A percentile compares a stretch with the other conserved stretches of the same genome.
These are phyloP conservation scores for Meloidogyne floridensis DNA, from an alignment of 1,140 invertebrate species.

Conservation along the genomic window DNA sequence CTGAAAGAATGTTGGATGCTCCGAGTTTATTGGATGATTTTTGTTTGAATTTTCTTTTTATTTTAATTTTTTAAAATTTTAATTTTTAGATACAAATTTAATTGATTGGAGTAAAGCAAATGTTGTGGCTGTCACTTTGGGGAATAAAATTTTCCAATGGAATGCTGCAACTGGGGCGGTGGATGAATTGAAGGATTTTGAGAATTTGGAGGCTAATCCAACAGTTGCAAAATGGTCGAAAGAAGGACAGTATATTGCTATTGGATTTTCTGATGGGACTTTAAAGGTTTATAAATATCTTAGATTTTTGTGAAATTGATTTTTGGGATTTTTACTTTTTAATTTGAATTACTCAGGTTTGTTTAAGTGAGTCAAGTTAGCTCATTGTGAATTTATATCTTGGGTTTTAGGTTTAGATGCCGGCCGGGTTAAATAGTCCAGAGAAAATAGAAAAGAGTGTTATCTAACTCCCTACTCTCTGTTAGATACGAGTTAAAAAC, in stretches of 20 bases:
- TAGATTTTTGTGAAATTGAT: not conserved
- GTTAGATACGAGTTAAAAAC: too few relatives aligned
- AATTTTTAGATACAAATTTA: conserved; percentile 77
- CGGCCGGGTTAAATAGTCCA: too few relatives aligned
- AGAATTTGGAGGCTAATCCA: conserved; percentile 71
- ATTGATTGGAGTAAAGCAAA: conserved; percentile 94
- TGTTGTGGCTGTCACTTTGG: conserved; percentile 86
- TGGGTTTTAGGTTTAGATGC: too few relatives aligned
- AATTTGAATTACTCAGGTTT: too few relatives aligned
- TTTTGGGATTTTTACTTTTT: too few relatives aligned
- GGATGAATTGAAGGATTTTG: conserved; percentile 75
- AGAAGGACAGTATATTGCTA: conserved; percentile 83
- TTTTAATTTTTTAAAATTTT: not conserved
- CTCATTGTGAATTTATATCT: too few relatives aligned
- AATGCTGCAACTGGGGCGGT: conserved; percentile 88
- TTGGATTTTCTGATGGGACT: conserved; percentile 71
- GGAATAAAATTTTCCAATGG: conserved; percentile 86
- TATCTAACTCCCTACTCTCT: too few relatives aligned
- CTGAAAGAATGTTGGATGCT: conserved; percentile 94
- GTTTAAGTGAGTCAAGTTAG: too few relatives aligned
- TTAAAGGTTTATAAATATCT: conserved; percentile 22
- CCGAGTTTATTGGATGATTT: conserved; percentile 97
- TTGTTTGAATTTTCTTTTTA: conserved; percentile 67
- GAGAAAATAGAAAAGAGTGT: too few relatives aligned
- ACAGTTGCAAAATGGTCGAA: conserved; percentile 87